These are phyloP conservation scores for Oenanthe melanoleuca DNA, from an alignment of 2,113 vertebrate genomes.

Conservation along the genomic window DNA sequence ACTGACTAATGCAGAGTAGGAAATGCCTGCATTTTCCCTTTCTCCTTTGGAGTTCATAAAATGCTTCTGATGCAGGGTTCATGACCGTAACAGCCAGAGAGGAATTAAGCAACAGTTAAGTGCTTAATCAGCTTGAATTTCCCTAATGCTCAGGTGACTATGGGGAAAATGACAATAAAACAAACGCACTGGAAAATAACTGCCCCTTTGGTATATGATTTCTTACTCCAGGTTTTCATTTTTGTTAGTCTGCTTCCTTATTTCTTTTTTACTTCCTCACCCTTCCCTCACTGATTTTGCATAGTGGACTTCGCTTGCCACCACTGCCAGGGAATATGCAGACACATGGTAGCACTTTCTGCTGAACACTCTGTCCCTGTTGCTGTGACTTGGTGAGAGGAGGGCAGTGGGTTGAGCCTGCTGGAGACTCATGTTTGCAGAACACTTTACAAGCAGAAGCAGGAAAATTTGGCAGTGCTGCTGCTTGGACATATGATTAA, in stretches of 20 bases:
- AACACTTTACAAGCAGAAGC: background rate
- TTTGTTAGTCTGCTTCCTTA: background rate
- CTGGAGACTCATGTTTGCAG: background rate
- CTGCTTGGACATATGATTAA: background rate
- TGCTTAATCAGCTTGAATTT: conserved; percentile 44
- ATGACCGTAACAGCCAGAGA: background rate
- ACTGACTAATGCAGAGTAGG: background rate
- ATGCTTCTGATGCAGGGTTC: background rate
- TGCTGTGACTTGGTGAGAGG: background rate
- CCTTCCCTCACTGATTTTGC: background rate
- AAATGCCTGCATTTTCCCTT: background rate
- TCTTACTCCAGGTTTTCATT: background rate
- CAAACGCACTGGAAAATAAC: background rate
- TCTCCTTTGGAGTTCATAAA: background rate
- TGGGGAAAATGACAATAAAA: background rate
- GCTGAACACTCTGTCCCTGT: background rate
- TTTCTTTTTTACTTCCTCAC: background rate
- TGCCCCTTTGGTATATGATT: background rate
- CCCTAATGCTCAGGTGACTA: background rate
- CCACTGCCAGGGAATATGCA: background rate
- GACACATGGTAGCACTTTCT: background rate
- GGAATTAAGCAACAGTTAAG: conserved; percentile 21
- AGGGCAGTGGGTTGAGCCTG: background rate
- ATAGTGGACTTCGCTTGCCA: background rate
- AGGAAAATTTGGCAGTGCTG: background rate